Base-by-base conservation (phyloP, 1,140 invertebrate species). In the Sarcophaga bullata region DNA sequence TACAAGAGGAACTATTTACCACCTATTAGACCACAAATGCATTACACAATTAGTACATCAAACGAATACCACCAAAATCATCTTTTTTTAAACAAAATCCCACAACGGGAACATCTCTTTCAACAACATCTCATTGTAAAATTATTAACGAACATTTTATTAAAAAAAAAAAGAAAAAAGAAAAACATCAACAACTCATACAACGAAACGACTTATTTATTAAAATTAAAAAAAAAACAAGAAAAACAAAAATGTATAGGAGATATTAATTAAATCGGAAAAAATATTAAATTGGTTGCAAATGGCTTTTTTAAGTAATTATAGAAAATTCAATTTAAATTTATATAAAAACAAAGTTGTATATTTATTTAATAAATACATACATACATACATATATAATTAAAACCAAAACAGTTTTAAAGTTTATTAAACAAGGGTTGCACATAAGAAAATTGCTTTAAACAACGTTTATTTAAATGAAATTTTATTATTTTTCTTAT, bases 1-100 rank as follows among this genome's bases (percentile, higher is more conserved):
- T 95, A 91, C 93, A 95, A 89, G 95, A 96, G 85, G 95, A 96
- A 91, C 91, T 96, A 84, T 92, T 93, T 84, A 95, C 94, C 84
- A 89, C 87, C 80, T 89, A 88, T 89, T 89, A 89, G 47, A 80
- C 25, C 13, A 46, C 46, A 15, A 80, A 47, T 80, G 58, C 80
- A 80, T 80, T 58, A 80, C 13, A 54, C 25, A 50, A 37, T 54
- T 80, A 80, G 17, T 11, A 54, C 52, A 72, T 25, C 17, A 72
- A 25, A 72, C 49, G 11, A 48, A 78, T 19, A 50, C n/a, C 6
- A 50, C 8, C n/a, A 78, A 10, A 8, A 17, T 50, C 75, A 49
- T 52, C 75, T 17, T 50, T 50, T 50, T 19, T 9, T 0, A 76
- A 50, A 62, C 5, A 49, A 48, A 49, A 11, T 17, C 19, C 17